Evolutionary conservation across 2,113 vertebrate species (phyloP), one percentile per base, ranked within the genome.

Genomic region (Nanger granti): DNA sequence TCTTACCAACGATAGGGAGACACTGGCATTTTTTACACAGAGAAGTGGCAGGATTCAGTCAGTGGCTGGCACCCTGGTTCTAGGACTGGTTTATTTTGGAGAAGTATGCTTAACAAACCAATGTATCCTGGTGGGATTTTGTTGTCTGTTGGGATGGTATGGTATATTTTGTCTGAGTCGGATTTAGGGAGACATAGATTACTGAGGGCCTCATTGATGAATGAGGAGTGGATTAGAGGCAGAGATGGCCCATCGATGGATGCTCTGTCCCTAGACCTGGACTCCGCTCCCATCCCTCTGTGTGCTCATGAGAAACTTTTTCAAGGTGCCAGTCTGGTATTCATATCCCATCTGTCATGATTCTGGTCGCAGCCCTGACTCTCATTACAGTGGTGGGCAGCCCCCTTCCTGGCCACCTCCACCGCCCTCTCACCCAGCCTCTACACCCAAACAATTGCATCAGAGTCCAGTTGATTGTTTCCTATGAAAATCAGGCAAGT

Each of bases 401-500:
- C 52, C 85, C 89, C 64, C 76, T 93, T 91, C 87, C 93, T 55
- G 88, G 79, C 54, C 37, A 66, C 80, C 82, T 84, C 91, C 57
- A 88, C 92, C 79, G 49, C 94, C 94, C 93, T 93, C 83, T 73
- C 87, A 24, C 22, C 87, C 91, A 84, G 90, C 64, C 93, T 91
- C 89, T 15, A 24, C 54, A 93, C 83, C 59, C 52, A 55, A 87
- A 98, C 98, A 98, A 98, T 97, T 9, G 4, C 52, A 62, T 66
- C 52, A 49, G 86, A 95, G 85, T 83, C 93, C 52, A 15, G 24
- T 11, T 52, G 94, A 97, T 98, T 98, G 98, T 98, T 98, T 97
- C 49, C 95, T 97, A 98, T 98, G 98, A 97, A 98, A 98, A 98
- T 97, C 95, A 97, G 95, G 57, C 87, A 20, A 44, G 87, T 69